A percentile compares a stretch with the other conserved stretches of the same genome.
Conservation (phyloP, 2,797 vertebrate genomes). For the Alfaro cultratus region DNA sequence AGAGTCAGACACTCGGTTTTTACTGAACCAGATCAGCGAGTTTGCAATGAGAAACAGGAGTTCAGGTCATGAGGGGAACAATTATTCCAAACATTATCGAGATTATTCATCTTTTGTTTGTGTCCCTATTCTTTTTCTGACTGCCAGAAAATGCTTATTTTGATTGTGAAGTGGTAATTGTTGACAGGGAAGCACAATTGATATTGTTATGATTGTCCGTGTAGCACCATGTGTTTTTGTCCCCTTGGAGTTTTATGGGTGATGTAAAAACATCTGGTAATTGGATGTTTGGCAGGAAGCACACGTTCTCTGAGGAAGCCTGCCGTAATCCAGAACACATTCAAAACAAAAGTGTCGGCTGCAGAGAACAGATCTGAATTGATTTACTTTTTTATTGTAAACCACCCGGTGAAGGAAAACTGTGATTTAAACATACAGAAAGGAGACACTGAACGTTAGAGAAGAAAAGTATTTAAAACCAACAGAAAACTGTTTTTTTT, state of each 20-base stretch:
- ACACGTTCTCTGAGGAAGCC: constrained; percentile 13
- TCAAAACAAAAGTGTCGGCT: constrained; percentile 15
- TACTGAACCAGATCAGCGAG: constrained; percentile 33
- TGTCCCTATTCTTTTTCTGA: constrained; percentile 9
- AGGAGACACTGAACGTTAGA: neutral
- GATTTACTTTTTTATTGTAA: neutral
- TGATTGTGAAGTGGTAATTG: constrained; percentile 46
- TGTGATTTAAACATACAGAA: neutral
- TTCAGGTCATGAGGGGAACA: constrained; percentile 27
- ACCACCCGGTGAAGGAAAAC: constrained; percentile 32
- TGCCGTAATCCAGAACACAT: constrained; percentile 14
- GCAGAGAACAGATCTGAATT: constrained; percentile 2
- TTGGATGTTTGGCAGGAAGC: constrained; percentile 17
- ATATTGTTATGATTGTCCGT: constrained; percentile 30
- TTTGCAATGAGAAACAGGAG: constrained; percentile 14
- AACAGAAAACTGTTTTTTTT: no score
- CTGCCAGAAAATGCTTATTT: constrained; percentile 28
- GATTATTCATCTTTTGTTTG: constrained; percentile 34
- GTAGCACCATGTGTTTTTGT: constrained; percentile 18
- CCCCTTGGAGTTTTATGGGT: constrained; percentile 2
- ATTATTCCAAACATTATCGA: constrained; percentile 51
- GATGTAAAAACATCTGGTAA: constrained; percentile 42
- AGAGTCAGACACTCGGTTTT: constrained; percentile 23
- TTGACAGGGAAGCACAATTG: constrained; percentile 32
- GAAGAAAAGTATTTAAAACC: no score